phyloP scores from a whole-genome alignment of 2,113 vertebrate genomes.

The Uropsilus gracilis region DNA sequence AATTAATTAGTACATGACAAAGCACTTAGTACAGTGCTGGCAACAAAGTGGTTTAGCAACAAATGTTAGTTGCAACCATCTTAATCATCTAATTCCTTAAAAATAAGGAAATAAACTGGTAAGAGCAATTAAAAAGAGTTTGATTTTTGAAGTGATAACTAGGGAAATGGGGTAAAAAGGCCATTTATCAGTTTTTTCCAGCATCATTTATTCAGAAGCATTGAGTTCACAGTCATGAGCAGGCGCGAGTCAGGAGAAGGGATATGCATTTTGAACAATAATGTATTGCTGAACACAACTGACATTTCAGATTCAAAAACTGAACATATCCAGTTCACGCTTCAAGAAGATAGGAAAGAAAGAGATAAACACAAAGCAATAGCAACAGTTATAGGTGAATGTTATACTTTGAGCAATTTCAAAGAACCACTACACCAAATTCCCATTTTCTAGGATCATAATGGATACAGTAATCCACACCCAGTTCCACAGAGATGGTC shows the following conservation, averaged over 20 bases:
- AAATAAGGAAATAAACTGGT: not conserved
- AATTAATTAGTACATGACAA: fast-evolving
- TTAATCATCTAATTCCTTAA: not conserved
- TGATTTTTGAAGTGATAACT: not conserved
- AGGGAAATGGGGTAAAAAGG: not conserved
- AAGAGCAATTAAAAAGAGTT: not conserved
- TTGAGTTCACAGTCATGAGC: not conserved
- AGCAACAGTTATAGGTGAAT: not conserved
- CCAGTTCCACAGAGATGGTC: not conserved
- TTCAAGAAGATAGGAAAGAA: not conserved
- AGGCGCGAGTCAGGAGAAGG: not conserved
- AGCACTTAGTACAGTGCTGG: not conserved
- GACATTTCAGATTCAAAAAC: not conserved
- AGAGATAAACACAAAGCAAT: not conserved
- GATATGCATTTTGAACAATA: not conserved
- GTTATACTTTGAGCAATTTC: not conserved
- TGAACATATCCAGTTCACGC: not conserved
- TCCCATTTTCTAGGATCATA: not conserved
- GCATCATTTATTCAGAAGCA: not conserved
- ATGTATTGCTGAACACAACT: not conserved
- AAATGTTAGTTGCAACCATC: not conserved
- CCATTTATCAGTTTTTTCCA: not conserved
- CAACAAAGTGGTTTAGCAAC: not conserved
- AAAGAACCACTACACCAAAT: not conserved
- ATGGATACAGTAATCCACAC: not conserved